These are phyloP conservation scores for Oncorhynchus gorbuscha DNA, from an alignment of 2,113 vertebrate species.

Conservation along the genomic window DNA sequence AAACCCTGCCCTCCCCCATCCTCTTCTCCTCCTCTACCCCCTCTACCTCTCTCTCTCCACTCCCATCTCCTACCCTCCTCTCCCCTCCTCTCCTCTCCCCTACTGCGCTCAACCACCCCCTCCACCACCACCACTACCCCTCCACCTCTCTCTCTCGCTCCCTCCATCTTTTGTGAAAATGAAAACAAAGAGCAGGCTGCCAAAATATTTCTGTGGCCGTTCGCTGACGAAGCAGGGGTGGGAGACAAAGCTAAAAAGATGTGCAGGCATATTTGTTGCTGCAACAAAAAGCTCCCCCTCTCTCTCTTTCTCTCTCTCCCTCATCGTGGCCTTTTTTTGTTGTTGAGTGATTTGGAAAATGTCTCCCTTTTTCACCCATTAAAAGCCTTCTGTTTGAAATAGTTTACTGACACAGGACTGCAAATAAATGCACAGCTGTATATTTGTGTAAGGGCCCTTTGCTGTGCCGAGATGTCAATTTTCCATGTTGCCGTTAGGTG, in stretches of 20 bases:
- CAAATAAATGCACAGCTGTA: slow-evolving; percentile 61
- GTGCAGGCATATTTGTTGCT: slow-evolving; percentile 68
- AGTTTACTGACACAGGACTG: slow-evolving; percentile 53
- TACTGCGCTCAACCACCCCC: slow-evolving; percentile 43
- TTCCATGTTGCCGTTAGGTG: slow-evolving; percentile 52
- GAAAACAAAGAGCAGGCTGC: slow-evolving; percentile 73
- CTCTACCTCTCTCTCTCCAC: background rate
- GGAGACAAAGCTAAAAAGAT: slow-evolving; percentile 68
- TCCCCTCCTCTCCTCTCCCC: background rate
- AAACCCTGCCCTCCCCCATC: slow-evolving; percentile 49
- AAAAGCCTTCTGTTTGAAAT: slow-evolving; percentile 65
- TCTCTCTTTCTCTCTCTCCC: background rate
- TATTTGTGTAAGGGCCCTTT: slow-evolving; percentile 60
- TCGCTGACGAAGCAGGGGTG: slow-evolving; percentile 70
- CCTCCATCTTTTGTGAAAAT: slow-evolving; percentile 72
- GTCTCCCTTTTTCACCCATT: slow-evolving; percentile 36
- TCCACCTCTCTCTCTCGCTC: slow-evolving; percentile 32
- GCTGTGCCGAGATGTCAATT: slow-evolving; percentile 54
- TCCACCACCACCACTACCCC: slow-evolving; percentile 19
- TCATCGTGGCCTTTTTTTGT: background rate
- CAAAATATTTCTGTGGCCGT: slow-evolving; percentile 76
- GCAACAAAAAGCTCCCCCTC: slow-evolving; percentile 56
- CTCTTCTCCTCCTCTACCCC: background rate
- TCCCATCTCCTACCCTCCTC: background rate
- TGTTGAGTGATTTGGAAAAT: background rate